Percentiles rank a stretch among this genome's conserved stretches.
phyloP scores from a whole-genome alignment of 2,113 vertebrate species.

The Epinephelus fuscoguttatus region DNA sequence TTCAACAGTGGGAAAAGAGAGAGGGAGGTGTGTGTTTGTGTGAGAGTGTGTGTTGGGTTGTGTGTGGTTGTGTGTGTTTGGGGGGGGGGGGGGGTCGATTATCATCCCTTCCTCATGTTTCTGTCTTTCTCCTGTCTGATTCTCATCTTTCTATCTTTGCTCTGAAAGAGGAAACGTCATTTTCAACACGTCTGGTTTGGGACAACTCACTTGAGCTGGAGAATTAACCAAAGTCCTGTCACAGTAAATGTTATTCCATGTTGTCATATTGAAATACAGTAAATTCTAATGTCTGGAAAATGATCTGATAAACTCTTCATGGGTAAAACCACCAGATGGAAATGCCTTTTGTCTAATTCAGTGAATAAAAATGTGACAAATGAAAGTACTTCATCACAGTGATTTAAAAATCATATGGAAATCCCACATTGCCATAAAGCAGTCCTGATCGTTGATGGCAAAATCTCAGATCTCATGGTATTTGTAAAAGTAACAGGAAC shows the following conservation, averaged over 20 bases:
- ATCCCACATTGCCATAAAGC: not conserved
- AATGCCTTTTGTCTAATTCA: not conserved
- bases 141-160: constrained; percentile 17
- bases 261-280: not conserved
- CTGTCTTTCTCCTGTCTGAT: constrained; percentile 7
- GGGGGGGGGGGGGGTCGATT: not conserved
- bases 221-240: not conserved
- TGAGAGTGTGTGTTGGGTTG: not conserved
- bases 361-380: not conserved
- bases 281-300: not conserved
- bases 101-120: constrained; percentile 34
- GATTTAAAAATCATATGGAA: not conserved
- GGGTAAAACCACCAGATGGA: not conserved
- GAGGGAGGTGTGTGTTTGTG: constrained; percentile 24
- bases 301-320: not conserved
- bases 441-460: not conserved
- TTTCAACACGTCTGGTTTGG: not conserved
- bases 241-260: not conserved
- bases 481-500: not conserved
- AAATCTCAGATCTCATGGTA: not conserved
- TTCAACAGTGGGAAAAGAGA: constrained; percentile 60
- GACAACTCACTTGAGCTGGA: not conserved
- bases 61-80: not conserved
- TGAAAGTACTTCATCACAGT: not conserved
- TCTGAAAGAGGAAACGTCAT: not conserved